A percentile compares a stretch with the other conserved stretches of the same genome.
Evolutionary conservation across 1,140 invertebrate genomes (phyloP).

Genomic region (Polyergus mexicanus): DNA sequence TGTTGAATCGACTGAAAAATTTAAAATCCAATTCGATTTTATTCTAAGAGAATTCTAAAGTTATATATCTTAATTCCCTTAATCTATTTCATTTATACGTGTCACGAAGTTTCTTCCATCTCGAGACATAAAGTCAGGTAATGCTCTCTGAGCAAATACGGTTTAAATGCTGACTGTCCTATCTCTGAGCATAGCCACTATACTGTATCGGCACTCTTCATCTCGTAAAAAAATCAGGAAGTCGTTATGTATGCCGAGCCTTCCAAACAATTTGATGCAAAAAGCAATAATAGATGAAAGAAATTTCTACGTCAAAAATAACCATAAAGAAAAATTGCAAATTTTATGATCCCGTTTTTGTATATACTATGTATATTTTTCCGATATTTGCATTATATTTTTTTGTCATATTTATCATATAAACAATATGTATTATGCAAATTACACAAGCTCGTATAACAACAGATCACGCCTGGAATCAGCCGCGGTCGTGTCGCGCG

Average conservation of each 20-base stretch:
- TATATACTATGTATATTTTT: too few relatives aligned
- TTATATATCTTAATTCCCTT: not conserved
- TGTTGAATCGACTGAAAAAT: not conserved
- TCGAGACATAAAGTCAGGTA: constrained; percentile 60
- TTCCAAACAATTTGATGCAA: too few relatives aligned
- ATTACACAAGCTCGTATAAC: not conserved
- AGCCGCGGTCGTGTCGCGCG: not conserved
- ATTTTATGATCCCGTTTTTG: too few relatives aligned
- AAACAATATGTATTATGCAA: not conserved
- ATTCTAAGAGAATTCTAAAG: not conserved
- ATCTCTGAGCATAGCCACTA: constrained; percentile 18
- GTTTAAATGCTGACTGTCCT: constrained; percentile 63
- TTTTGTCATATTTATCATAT: not conserved
- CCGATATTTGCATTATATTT: not conserved
- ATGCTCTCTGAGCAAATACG: constrained; percentile 63
- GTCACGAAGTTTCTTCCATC: constrained; percentile 52
- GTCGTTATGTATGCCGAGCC: too few relatives aligned
- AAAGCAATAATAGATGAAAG: too few relatives aligned
- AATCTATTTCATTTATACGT: constrained; percentile 1
- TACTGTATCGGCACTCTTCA: too few relatives aligned
- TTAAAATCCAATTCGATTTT: not conserved
- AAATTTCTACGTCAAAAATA: too few relatives aligned
- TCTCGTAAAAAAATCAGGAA: too few relatives aligned
- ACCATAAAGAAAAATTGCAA: too few relatives aligned
- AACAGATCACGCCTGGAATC: not conserved